Conservation (phyloP, 2,113 vertebrate species). For the Miniopterus natalensis region DNA sequence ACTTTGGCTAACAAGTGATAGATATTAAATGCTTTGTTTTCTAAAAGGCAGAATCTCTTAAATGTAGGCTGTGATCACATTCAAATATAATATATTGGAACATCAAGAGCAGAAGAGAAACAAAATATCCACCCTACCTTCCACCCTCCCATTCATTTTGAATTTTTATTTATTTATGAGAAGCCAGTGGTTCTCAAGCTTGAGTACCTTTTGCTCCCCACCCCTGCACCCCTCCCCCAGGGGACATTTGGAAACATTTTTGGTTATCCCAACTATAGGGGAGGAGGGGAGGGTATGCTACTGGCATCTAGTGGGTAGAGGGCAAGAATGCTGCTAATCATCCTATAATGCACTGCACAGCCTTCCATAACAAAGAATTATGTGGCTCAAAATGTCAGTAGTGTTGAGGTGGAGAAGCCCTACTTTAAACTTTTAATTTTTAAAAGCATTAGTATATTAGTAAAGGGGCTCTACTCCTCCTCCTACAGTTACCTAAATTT, state of each 20-base stretch:
- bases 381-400: background rate
- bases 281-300: background rate
- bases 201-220: background rate
- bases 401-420: background rate
- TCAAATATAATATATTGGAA: conserved; percentile 49
- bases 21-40: conserved; percentile 62
- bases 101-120: conserved; percentile 11
- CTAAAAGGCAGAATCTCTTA: conserved; percentile 60
- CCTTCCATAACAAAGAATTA: conserved; percentile 31
- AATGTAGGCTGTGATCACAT: conserved; percentile 63
- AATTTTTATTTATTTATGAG: conserved; percentile 28
- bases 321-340: conserved; percentile 38
- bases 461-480: background rate
- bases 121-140: background rate
- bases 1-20: conserved; percentile 63
- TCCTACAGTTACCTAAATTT: background rate
- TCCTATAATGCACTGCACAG: background rate
- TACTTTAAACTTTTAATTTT: conserved; percentile 57
- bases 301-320: conserved; percentile 63
- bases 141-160: background rate
- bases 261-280: background rate
- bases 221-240: background rate
- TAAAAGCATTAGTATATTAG: conserved; percentile 5
- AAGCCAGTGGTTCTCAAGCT: conserved; percentile 40
- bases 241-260: conserved; percentile 52